phyloP scores from a whole-genome alignment of 2,797 vertebrate species.

The Oryzias sinensis region DNA sequence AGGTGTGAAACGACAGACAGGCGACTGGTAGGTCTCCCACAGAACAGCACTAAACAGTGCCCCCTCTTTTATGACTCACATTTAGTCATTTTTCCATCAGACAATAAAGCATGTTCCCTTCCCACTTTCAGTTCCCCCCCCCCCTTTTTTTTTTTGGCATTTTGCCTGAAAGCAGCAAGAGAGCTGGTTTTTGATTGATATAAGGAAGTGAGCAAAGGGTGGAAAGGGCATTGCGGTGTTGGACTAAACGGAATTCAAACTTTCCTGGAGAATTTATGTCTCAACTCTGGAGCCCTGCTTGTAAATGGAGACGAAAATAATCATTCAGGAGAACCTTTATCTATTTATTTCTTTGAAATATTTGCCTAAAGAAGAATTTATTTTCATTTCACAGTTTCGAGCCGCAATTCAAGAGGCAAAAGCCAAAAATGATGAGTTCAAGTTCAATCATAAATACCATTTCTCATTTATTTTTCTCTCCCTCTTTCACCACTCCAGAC shows the following conservation, averaged over 20 bases:
- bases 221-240: conserved; percentile 13
- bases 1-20: conserved; percentile 44
- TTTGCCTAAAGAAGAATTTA: too few relatives aligned
- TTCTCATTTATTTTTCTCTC: conserved; percentile 17
- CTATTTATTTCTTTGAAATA: conserved; percentile 24
- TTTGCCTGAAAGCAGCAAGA: conserved; percentile 35
- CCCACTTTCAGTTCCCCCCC: not conserved
- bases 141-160: conserved; percentile 24
- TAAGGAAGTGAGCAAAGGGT: not conserved
- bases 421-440: conserved; percentile 16
- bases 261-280: conserved; percentile 35
- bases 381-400: conserved; percentile 20
- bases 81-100: conserved; percentile 45
- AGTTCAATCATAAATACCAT: conserved; percentile 16
- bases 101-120: conserved; percentile 50
- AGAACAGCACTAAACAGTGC: conserved; percentile 27
- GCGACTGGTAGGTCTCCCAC: conserved; percentile 27
- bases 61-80: conserved; percentile 42
- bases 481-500: conserved; percentile 14
- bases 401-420: conserved; percentile 22
- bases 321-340: conserved; percentile 27
- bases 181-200: conserved; percentile 10
- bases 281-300: conserved; percentile 21
- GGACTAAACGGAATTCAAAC: conserved; percentile 19
- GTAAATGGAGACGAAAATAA: conserved; percentile 18